Base-by-base conservation (phyloP, 2,797 vertebrate genomes). In the Dryobates pubescens region DNA sequence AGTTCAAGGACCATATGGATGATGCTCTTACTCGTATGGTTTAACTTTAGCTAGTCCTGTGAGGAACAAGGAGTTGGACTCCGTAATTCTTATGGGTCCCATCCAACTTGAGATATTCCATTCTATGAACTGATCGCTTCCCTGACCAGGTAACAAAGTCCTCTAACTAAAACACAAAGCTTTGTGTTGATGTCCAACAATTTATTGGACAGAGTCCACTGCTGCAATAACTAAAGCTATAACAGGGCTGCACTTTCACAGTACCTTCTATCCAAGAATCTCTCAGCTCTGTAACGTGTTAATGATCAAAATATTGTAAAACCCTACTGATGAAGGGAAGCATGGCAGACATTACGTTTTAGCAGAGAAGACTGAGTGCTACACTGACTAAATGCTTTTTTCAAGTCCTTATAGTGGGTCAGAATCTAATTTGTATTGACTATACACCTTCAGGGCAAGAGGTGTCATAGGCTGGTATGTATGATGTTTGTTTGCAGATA, bases 381-480 rank as follows among this genome's bases (percentile, higher is more conserved):
- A 0, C 16, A 27, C 70, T 88, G 54, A 63, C 77, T 79, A 83
- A 94, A 70, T 43, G 73, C 20, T 69, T 82, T 87, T 65, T 59
- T 49, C 47, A 75, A 2, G 14, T 68, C 65, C 70, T 63, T 58
- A 75, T 1, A 75, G 38, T 3, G 29, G 29, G 30, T 73, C 67
- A 83, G 89, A 95, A 90, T 75, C 61, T 70, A 64, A 83, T 89
- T n/a, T 73, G 49, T 77, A 88, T 41, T 73, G 84, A 88, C 85
- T 61, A 7, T n/a, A 54, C 68, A 67, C 49, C 79, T 87, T 38
- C 67, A 73, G 68, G 84, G 78, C 85, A 80, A 72, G 69, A 70
- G 58, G 51, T 64, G 41, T 23, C 79, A 34, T 19, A 69, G 69
- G 53, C 65, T 58, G 32, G 19, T 13, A 26, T 1, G 8, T 58